Conservation (phyloP, 2,888 invertebrate genomes). For the Autographa gamma region DNA sequence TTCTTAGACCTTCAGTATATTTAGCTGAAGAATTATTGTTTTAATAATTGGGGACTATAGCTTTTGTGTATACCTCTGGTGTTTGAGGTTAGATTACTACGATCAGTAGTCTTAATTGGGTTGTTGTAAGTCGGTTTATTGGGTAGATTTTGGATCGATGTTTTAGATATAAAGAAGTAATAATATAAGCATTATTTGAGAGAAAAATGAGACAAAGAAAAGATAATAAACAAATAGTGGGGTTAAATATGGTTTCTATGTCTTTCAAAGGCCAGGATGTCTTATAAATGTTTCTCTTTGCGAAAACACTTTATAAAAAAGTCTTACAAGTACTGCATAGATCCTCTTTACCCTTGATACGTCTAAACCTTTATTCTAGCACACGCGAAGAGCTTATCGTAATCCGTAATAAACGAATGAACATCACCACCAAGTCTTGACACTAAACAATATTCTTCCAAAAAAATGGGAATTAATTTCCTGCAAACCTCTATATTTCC, state of each 20-base stretch:
- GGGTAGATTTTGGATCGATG: neutral
- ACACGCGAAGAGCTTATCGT: constrained; percentile 54
- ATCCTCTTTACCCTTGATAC: constrained; percentile 19
- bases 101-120: constrained; percentile 28
- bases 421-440: constrained; percentile 62
- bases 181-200: too few relatives aligned
- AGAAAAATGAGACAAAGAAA: neutral
- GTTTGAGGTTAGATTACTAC: constrained; percentile 46
- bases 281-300: neutral
- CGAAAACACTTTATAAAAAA: constrained; percentile 20
- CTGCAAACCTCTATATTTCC: constrained; percentile 75
- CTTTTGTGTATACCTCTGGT: constrained; percentile 49
- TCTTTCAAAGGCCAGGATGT: too few relatives aligned
- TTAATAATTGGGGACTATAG: constrained; percentile 57
- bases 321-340: constrained; percentile 5
- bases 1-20: constrained; percentile 65
- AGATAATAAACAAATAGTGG: neutral
- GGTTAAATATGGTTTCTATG: too few relatives aligned
- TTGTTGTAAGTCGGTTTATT: constrained; percentile 7
- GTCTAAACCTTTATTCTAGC: constrained; percentile 45
- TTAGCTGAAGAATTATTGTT: constrained; percentile 61
- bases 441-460: constrained; percentile 68
- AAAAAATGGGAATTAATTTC: constrained; percentile 70
- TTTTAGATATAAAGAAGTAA: too few relatives aligned
- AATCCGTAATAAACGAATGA: constrained; percentile 60